These are phyloP conservation scores for Cataglyphis altisquamis DNA, from an alignment of 2,888 invertebrate genomes.

Conservation along the genomic window DNA sequence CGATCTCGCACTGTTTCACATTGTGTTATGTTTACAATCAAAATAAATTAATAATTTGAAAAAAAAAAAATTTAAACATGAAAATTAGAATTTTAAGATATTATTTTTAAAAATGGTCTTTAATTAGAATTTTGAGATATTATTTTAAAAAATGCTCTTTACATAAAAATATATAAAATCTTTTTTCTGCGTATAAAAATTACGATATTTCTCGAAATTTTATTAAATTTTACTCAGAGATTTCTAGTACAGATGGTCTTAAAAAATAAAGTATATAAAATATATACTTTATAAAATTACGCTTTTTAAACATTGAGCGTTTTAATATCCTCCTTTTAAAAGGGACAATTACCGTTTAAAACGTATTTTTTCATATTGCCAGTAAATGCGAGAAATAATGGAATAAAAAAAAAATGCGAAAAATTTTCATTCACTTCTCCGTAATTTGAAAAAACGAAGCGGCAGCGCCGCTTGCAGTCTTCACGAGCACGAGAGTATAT, in stretches of 20 bases:
- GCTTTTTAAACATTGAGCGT: neutral
- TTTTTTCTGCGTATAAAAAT: neutral
- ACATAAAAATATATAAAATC: neutral
- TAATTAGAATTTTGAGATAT: neutral
- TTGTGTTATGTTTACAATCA: neutral
- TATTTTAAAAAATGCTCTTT: neutral
- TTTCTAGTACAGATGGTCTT: neutral
- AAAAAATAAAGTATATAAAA: neutral
- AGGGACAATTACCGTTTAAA: neutral
- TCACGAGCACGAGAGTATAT: conserved; percentile 67
- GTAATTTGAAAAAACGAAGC: conserved; percentile 34
- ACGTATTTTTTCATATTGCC: neutral
- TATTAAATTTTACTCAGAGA: neutral
- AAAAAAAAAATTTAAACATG: neutral
- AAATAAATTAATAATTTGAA: neutral
- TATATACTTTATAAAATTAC: neutral
- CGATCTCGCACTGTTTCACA: neutral
- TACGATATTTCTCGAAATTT: neutral
- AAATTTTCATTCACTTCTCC: conserved; percentile 36
- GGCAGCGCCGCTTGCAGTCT: conserved; percentile 57
- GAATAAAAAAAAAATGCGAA: neutral
- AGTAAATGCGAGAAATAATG: conserved; percentile 8
- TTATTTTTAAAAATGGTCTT: neutral
- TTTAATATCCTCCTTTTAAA: neutral
- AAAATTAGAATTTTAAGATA: neutral